Conservation (phyloP, 2,113 vertebrate species). For the Tympanuchus pallidicinctus region DNA sequence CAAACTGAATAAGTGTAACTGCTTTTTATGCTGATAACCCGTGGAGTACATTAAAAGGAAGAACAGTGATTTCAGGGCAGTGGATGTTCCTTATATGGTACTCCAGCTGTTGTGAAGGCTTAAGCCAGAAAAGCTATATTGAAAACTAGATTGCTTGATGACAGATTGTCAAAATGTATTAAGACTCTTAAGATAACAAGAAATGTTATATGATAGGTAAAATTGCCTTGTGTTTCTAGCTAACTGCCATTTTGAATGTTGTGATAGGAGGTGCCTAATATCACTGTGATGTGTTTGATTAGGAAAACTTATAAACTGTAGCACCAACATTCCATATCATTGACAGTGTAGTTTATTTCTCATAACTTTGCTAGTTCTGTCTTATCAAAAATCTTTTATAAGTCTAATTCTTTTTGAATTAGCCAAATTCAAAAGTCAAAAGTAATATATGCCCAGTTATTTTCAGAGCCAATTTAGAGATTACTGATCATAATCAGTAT, state of each 20-base stretch:
- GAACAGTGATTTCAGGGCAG: neutral
- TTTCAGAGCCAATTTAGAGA: neutral
- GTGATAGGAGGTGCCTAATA: constrained; percentile 1
- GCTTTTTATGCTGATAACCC: neutral
- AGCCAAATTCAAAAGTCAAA: neutral
- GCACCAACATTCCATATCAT: neutral
- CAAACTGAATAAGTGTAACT: neutral
- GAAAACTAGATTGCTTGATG: constrained; percentile 56
- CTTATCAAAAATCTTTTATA: neutral
- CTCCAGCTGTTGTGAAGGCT: constrained; percentile 44
- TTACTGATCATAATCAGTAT: neutral
- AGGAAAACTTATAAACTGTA: constrained; percentile 40
- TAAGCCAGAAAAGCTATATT: constrained; percentile 20
- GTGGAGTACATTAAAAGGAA: constrained; percentile 8
- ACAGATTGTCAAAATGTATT: constrained; percentile 58
- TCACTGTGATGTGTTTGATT: neutral
- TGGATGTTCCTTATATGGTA: neutral
- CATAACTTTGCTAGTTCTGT: neutral
- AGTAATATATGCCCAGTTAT: neutral
- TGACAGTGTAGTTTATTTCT: neutral
- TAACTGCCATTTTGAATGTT: constrained; percentile 33
- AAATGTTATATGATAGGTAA: constrained; percentile 47
- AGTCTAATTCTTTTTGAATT: neutral
- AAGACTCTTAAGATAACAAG: constrained; percentile 46
- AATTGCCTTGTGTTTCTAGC: constrained; percentile 43